Evolutionary conservation across 1,140 invertebrate genomes (phyloP).

Genomic region (Lasioglossum baleicum): DNA sequence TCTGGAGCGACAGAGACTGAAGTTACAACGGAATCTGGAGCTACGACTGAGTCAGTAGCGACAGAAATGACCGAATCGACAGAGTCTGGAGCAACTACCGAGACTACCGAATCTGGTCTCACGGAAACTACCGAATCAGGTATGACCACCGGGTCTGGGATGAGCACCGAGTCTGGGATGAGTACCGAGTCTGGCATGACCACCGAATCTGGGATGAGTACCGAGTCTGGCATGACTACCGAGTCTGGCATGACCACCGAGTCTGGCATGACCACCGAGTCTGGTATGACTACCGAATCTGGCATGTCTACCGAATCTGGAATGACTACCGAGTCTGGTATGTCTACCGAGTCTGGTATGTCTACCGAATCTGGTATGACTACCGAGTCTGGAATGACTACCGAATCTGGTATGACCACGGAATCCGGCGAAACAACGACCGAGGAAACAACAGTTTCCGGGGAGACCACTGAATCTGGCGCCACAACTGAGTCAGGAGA

Average conservation of each 20-base stretch:
- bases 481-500: slow-evolving; percentile 55
- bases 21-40: neutral
- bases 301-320: slow-evolving; percentile 49
- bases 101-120: slow-evolving; percentile 34
- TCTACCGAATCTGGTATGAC: slow-evolving; percentile 53
- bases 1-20: no score
- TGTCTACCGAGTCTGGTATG: slow-evolving; percentile 54
- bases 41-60: no score
- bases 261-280: slow-evolving; percentile 38
- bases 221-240: slow-evolving; percentile 49
- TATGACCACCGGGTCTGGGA: slow-evolving; percentile 51
- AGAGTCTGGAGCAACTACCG: neutral
- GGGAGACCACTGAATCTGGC: slow-evolving; percentile 49
- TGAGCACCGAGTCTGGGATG: slow-evolving; percentile 48
- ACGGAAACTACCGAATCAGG: slow-evolving; percentile 56
- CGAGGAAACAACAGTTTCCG: slow-evolving; percentile 46
- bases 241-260: slow-evolving; percentile 56
- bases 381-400: slow-evolving; percentile 56
- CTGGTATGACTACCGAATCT: slow-evolving; percentile 53
- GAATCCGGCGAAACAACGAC: slow-evolving; percentile 28
- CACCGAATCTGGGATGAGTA: slow-evolving; percentile 48
- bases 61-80: slow-evolving; percentile 36
- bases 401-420: slow-evolving; percentile 51
- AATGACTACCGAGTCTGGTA: slow-evolving; percentile 49
- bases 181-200: slow-evolving; percentile 18